phyloP scores from a whole-genome alignment of 1,140 invertebrate species.

The Platorchestia sp. region DNA sequence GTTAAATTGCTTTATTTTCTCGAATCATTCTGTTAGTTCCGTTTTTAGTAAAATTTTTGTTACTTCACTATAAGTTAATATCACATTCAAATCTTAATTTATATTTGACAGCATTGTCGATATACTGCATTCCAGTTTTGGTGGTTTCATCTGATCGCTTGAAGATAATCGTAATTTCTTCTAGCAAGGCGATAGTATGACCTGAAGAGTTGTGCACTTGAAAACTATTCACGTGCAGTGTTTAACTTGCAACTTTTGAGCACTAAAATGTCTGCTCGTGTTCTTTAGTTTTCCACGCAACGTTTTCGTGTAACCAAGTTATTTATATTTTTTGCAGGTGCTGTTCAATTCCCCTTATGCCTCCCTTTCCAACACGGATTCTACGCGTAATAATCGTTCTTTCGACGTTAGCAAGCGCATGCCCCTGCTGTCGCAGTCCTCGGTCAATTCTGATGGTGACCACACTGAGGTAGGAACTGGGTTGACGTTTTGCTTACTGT shows the following conservation, averaged over 20 bases:
- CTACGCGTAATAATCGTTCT: background rate
- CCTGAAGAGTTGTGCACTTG: background rate
- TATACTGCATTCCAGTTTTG: background rate
- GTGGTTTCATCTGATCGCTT: background rate
- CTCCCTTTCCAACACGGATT: background rate
- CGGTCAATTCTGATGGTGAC: background rate
- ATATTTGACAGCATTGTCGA: background rate
- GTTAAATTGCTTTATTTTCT: background rate
- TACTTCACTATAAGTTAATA: background rate
- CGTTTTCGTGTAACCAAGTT: background rate
- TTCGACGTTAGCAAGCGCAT: conserved; percentile 10
- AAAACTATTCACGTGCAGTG: background rate
- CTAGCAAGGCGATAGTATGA: background rate
- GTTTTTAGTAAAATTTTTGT: background rate
- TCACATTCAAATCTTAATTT: background rate
- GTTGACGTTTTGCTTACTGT: background rate
- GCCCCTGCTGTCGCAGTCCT: conserved; percentile 25
- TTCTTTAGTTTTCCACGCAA: background rate
- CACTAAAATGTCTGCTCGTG: background rate
- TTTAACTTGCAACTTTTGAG: background rate
- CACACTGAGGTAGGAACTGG: background rate
- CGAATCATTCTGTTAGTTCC: background rate
- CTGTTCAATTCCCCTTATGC: background rate
- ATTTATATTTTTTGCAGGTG: background rate
- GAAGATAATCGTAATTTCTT: background rate